Evolutionary conservation across 1,140 invertebrate species (phyloP), one percentile per base, ranked within the genome.

Genomic region (Manduca sexta): DNA sequence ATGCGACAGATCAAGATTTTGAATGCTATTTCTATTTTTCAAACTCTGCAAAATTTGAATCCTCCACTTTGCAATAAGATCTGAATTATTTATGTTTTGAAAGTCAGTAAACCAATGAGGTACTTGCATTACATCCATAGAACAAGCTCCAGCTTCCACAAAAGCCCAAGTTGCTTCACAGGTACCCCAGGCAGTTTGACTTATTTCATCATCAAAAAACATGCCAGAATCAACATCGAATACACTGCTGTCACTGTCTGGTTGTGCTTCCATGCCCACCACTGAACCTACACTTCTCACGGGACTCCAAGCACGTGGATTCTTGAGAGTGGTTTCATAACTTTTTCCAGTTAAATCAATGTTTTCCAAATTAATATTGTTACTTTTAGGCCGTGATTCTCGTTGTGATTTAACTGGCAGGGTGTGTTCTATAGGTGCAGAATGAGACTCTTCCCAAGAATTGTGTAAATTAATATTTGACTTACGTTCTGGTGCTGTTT

Each of bases 281-380:
- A 94, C 91, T 26, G 93, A 94, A 3, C 93, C 93, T 10, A 94
- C 92, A 56, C 93, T 94, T 56, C 93, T 89, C 10, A 94, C 92
- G 11, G 93, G 93, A 72, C 92, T 94, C 93, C 93, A 94, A 14
- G 93, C 92, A 65, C 92, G 89, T 26, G 92, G 92, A 85, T 93
- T 93, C 53, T 90, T 90, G 70, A 64, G 91, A 59, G 84, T 93
- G 88, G 62, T 88, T 65, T 87, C 91, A 90, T 69, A 93, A 88
- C 57, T 87, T 86, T 64, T 80, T 61, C 91, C 91, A 89, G 81
- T 91, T 74, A 84, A 90, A 90, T 84, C 87, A 56, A 86, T 84
- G 41, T 72, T 74, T 50, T 83, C 79, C 34, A 73, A 46, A 49
- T 83, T 71, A 31, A 73, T 67, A 49, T 78, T 78, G 15, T 78